Base-by-base conservation (phyloP, 2,888 invertebrate genomes). In the Euplexia lucipara region DNA sequence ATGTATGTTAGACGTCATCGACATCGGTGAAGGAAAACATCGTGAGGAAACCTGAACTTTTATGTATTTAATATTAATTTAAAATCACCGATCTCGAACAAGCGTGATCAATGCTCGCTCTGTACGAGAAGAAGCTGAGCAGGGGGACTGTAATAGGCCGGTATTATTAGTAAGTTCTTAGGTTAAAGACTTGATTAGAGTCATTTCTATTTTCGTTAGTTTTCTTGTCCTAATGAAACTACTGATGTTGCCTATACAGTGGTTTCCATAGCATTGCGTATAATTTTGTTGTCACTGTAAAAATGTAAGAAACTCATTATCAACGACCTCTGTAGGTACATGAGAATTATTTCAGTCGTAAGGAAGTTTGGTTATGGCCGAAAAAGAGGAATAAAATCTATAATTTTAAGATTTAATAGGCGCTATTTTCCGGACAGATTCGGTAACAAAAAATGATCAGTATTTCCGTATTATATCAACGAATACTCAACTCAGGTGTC, bases 321-420 rank as follows among this genome's bases (percentile, higher is more conserved):
- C 35, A 42, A 8, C 52, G 70, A 76, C 80, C 80, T 79, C 64
- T 57, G 42, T n/a, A n/a, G n/a, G n/a, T 41, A 8, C 42, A 56
- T 54, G 51, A 56, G 30, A 66, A 75, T 68, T 56, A 78, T 64
- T 70, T 75, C 18, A 78, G 60, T 51, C 57, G 39, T 72, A 65
- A 72, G 76, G 82, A 79, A 79, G 80, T 57, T 35, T 34, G 10
- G 22, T 75, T 61, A 79, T 64, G 42, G 16, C 59, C 76, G 67
- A 67, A 66, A 79, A 70, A 66, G 14, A 45, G 0, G 20, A 35
- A 73, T 56, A 44, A 60, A 66, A 48, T 66, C 59, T 78, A 49
- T 57, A 74, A 73, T 48, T 66, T 78, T 53, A 16, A 45, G 39
- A 58, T 22, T 42, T 26, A 26, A 26, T 26, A 26, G 26, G 5